phyloP scores from a whole-genome alignment of 2,888 invertebrate species.

The Idaea aversata region DNA sequence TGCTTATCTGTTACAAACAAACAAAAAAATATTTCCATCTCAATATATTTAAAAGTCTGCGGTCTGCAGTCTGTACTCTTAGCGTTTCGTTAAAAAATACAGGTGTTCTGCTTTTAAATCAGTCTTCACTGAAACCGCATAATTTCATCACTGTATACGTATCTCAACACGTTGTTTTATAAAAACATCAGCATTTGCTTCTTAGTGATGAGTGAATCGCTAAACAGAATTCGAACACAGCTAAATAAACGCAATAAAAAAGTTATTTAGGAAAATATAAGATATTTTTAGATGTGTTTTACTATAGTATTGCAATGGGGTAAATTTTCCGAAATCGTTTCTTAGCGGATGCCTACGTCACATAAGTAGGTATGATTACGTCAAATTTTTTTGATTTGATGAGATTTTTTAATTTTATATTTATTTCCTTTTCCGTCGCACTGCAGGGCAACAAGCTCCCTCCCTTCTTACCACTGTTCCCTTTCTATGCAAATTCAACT shows the following conservation, averaged over 20 bases:
- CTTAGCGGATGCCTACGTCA: no score
- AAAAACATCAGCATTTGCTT: conserved; percentile 25
- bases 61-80: background rate
- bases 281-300: no score
- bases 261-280: background rate
- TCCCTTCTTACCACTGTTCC: no score
- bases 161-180: conserved; percentile 22
- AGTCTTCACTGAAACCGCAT: conserved; percentile 19
- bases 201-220: conserved; percentile 26
- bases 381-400: no score
- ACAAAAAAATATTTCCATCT: background rate
- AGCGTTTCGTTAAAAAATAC: background rate
- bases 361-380: no score
- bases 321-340: no score
- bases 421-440: no score
- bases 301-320: no score
- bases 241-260: background rate
- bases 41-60: background rate
- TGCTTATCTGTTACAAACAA: no score
- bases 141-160: conserved; percentile 19
- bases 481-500: no score
- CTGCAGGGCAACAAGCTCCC: no score
- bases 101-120: conserved; percentile 11
- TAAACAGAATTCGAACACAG: background rate
- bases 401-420: no score